These are phyloP conservation scores for Stenichneumon culpator DNA, from an alignment of 2,888 invertebrate genomes.

Conservation along the genomic window DNA sequence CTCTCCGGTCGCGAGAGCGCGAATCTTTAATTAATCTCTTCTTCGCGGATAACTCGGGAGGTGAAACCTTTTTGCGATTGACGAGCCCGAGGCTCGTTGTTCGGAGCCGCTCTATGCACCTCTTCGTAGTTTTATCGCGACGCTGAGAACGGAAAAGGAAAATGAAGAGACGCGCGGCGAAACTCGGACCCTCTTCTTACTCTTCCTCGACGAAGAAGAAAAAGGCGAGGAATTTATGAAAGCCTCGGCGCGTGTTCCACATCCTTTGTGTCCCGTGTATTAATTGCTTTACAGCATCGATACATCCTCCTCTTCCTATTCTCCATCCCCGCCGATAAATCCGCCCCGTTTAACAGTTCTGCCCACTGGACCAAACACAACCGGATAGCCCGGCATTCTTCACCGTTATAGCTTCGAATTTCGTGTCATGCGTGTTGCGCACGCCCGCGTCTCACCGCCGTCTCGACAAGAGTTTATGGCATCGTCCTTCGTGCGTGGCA, in stretches of 20 bases:
- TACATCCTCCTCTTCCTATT: slow-evolving; percentile 23
- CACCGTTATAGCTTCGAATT: slow-evolving; percentile 38
- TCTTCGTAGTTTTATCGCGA: slow-evolving; percentile 16
- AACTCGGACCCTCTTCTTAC: neutral
- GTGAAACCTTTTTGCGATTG: neutral
- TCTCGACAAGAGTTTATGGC: slow-evolving; percentile 6
- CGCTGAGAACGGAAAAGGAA: slow-evolving; percentile 3
- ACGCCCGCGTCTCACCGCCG: neutral
- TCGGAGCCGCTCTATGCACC: neutral
- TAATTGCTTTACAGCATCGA: slow-evolving; percentile 41
- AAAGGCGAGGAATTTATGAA: neutral
- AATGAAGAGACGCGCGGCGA: neutral
- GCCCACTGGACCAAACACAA: slow-evolving; percentile 12
- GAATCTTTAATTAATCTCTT: slow-evolving; percentile 12
- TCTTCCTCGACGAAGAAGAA: neutral
- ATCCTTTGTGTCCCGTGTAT: slow-evolving; percentile 62
- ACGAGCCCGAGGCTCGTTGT: neutral
- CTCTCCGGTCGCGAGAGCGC: neutral
- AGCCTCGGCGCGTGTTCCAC: slow-evolving; percentile 50
- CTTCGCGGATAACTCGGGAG: slow-evolving; percentile 4
- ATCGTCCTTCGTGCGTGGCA: slow-evolving; percentile 21
- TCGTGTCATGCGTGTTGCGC: slow-evolving; percentile 13
- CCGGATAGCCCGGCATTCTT: slow-evolving; percentile 4
- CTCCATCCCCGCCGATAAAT: slow-evolving; percentile 9
- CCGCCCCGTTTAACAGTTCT: neutral